These are phyloP conservation scores for Xanthorhoe designata DNA, from an alignment of 2,888 invertebrate genomes.

Conservation along the genomic window DNA sequence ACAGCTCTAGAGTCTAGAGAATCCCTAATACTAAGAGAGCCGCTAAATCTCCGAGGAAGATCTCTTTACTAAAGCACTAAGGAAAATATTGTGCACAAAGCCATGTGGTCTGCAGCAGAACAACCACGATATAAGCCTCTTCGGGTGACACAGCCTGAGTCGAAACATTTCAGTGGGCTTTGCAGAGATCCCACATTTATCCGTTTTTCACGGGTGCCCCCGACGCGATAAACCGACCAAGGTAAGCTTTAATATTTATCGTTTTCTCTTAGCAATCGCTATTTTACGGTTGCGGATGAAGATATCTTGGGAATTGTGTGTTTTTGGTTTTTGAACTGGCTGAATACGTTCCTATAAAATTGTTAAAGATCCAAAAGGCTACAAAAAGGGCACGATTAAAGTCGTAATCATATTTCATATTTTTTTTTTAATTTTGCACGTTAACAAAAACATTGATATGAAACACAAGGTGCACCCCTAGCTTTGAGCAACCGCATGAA, in stretches of 20 bases:
- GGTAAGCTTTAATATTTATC: constrained; percentile 79
- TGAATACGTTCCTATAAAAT: background rate
- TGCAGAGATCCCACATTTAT: constrained; percentile 69
- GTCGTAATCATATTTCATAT: too few relatives aligned
- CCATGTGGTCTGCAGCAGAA: constrained; percentile 18
- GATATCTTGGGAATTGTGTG: constrained; percentile 7
- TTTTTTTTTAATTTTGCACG: too few relatives aligned
- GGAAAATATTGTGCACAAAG: constrained; percentile 17
- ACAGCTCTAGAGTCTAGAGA: background rate
- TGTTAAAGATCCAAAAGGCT: too few relatives aligned
- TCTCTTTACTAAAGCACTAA: too few relatives aligned
- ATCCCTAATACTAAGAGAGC: background rate
- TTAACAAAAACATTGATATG: too few relatives aligned
- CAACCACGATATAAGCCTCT: constrained; percentile 13
- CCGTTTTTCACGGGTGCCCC: constrained; percentile 72
- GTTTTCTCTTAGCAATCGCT: constrained; percentile 60
- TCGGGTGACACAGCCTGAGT: constrained; percentile 51
- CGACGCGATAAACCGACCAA: constrained; percentile 68
- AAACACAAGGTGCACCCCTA: too few relatives aligned
- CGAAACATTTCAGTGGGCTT: constrained; percentile 68
- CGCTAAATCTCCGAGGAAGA: constrained; percentile 8
- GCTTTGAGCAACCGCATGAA: too few relatives aligned
- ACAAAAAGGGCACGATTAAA: too few relatives aligned
- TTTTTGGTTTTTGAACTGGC: background rate
- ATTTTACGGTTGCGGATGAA: constrained; percentile 36